Evolutionary conservation across 2,888 invertebrate genomes (phyloP), one percentile per base, ranked within the genome.

Genomic region (Standfussiana lucernea): DNA sequence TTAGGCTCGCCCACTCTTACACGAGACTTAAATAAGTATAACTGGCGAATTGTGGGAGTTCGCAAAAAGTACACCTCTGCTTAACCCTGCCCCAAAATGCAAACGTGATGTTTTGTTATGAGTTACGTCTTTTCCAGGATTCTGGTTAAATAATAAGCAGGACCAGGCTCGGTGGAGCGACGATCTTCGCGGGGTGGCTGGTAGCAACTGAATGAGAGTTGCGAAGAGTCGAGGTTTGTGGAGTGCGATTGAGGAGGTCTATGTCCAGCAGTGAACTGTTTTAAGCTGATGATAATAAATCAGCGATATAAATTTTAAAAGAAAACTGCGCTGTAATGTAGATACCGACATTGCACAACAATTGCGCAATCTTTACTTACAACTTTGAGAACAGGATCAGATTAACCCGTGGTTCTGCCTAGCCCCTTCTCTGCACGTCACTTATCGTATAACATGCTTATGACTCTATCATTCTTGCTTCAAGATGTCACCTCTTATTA

Each of bases 291-390:
- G 28, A 56, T 28, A 2, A 56, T 28, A 28, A 64, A 64, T 32
- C 28, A 45, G 10, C 18, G 2, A 28, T 59, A 28, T 45, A 47
- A 53, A 37, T 68, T 47, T 69, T 47, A 42, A 35, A 37, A 56
- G n/a, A 65, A 65, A 69, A 73, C 24, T 74, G 47, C 53, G n/a
- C 56, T 15, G 45, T 79, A 37, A 73, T 68, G 62, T 40, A 73
- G 67, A 74, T 79, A 62, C 56, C 5, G 24, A 15, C 68, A 59
- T 53, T 78, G 35, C 64, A 62, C 15, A 74, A 74, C 35, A 47
- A 64, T 68, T 56, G 35, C 56, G 40, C 42, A 80, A 80, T 80
- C 40, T 1, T 6, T 45, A 32, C 13, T 71, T 45, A 61, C 45
- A 47, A 32, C n/a, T 42, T 42, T 61, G 61, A 24, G 15, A n/a